Evolutionary conservation across 2,797 vertebrate species (phyloP), one percentile per base, ranked within the genome.

Genomic region (Enteromius argenteus): DNA sequence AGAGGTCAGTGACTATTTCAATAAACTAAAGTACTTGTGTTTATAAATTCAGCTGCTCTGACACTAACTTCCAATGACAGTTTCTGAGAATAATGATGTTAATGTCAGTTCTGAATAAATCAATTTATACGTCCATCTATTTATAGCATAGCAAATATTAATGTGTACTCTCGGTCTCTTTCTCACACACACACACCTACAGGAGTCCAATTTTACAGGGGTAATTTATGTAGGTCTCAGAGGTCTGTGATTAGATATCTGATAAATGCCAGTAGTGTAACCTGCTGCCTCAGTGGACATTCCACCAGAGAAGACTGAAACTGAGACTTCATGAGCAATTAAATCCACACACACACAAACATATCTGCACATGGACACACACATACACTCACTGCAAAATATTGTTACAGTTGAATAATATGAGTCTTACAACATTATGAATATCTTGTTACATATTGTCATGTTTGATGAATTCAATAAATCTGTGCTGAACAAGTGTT

Each of bases 261-360:
- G 89, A 86, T 86, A 90, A 87, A 95, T 94, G 89, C 92, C 93
- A 85, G 69, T 87, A 89, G 91, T 92, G 94, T 93, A 95, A 95
- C 83, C 83, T 89, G 89, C 87, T 89, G 89, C 92, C 85, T 88
- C 86, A 71, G 90, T 89, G 88, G 81, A 90, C 89, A 89, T 93
- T 92, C 89, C 85, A 23, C 83, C 62, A 81, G 87, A 80, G 86
- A 81, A 80, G 79, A 83, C 83, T 89, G 89, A 91, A 92, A 89
- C 89, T 81, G 81, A 44, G 46, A 79, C 74, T 15, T 56, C 49
- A 81, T 46, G 78, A 88, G 88, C 87, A 88, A 88, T 67, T 30
- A n/a, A 56, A 86, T 81, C 87, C 80, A 76, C 85, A 73, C 68
- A 78, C 62, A 83, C 71, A 42, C 35, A 64, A 71, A 76, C 77